These are phyloP conservation scores for Pomacea maculata DNA, from an alignment of 1,140 invertebrate genomes.

Conservation along the genomic window DNA sequence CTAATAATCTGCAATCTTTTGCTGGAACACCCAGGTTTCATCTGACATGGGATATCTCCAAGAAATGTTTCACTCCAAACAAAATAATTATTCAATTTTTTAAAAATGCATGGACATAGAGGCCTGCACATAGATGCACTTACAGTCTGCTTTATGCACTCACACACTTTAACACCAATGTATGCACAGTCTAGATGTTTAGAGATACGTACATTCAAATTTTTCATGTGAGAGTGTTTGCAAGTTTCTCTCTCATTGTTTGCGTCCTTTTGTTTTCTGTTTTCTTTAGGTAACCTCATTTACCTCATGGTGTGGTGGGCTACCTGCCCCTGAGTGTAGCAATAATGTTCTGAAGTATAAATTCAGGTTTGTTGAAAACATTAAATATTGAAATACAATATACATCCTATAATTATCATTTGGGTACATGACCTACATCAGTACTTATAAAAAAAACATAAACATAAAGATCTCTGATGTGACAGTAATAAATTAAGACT, in stretches of 20 bases:
- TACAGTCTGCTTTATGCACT: neutral
- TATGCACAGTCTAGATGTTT: neutral
- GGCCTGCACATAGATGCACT: neutral
- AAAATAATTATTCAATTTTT: neutral
- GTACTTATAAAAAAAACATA: neutral
- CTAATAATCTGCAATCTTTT: no score
- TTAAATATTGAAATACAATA: neutral
- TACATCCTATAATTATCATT: neutral
- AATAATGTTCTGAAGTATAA: constrained; percentile 20
- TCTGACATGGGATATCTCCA: no score
- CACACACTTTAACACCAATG: neutral
- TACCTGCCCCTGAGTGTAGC: constrained; percentile 20
- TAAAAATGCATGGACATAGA: neutral
- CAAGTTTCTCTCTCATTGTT: neutral
- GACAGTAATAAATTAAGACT: neutral
- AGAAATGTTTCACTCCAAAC: no score
- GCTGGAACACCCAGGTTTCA: no score
- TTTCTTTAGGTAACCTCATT: constrained; percentile 13
- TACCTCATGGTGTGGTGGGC: constrained; percentile 20
- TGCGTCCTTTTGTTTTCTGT: neutral
- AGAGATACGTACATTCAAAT: neutral
- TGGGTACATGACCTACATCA: no score
- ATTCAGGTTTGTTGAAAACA: constrained; percentile 15
- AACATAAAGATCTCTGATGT: neutral
- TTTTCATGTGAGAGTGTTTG: neutral